These are phyloP conservation scores for Dermatemys mawii DNA, from an alignment of 2,113 vertebrate genomes.

Conservation along the genomic window DNA sequence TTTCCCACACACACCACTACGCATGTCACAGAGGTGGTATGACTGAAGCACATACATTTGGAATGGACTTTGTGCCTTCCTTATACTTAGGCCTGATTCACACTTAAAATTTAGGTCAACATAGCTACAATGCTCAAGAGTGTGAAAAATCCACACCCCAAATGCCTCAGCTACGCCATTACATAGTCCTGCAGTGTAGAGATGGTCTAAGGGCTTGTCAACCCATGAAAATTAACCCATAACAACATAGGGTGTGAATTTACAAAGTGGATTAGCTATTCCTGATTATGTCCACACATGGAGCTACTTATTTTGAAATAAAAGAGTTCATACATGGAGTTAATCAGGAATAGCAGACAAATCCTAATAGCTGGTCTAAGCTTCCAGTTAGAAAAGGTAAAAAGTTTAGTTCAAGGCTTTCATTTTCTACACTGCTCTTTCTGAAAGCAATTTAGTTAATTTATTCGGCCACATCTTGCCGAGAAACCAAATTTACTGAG, in stretches of 20 bases:
- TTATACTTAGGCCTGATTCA: background rate
- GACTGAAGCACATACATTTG: background rate
- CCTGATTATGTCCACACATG: background rate
- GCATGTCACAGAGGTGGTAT: background rate
- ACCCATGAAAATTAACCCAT: background rate
- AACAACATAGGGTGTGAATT: background rate
- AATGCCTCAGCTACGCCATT: background rate
- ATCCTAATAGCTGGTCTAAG: background rate
- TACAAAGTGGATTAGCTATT: background rate
- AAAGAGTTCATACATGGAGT: background rate
- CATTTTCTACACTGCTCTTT: background rate
- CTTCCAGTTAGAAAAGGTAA: background rate
- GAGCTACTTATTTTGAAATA: background rate
- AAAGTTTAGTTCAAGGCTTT: background rate
- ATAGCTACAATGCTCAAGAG: background rate
- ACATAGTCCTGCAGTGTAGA: background rate
- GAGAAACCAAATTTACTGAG: background rate
- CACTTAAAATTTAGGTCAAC: background rate
- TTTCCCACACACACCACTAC: background rate
- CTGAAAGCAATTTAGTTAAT: background rate
- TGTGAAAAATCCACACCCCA: background rate
- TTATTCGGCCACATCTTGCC: background rate
- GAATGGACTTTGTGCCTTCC: background rate
- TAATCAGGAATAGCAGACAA: background rate
- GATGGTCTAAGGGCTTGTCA: background rate